phyloP scores from a whole-genome alignment of 2,888 invertebrate species.

The Dynastes tityus region DNA sequence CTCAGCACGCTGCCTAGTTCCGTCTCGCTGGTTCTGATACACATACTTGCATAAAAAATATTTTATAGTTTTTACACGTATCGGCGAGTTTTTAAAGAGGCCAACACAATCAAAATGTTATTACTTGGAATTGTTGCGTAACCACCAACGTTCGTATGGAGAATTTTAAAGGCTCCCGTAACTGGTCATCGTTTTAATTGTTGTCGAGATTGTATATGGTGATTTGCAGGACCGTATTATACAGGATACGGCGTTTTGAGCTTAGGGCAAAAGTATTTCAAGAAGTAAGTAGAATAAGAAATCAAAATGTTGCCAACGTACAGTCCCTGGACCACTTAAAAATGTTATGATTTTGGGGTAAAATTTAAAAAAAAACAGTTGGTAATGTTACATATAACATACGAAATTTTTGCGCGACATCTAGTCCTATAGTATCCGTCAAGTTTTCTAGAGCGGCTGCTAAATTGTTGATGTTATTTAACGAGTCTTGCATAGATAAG shows the following conservation, averaged over 20 bases:
- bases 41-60: slow-evolving; percentile 29
- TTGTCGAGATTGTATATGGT: slow-evolving; percentile 15
- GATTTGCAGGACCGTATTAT: slow-evolving; percentile 25
- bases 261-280: too few species aligned
- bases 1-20: not conserved
- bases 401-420: too few species aligned
- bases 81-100: slow-evolving; percentile 32
- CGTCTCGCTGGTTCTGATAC: not conserved
- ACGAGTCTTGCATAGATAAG: too few species aligned
- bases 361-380: too few species aligned
- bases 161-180: slow-evolving; percentile 23
- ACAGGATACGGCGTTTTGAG: too few species aligned
- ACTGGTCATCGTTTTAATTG: slow-evolving; percentile 35
- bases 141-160: slow-evolving; percentile 16
- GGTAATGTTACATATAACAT: not conserved
- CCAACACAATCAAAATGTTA: slow-evolving; percentile 31
- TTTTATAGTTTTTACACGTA: slow-evolving; percentile 46
- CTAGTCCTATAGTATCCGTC: too few species aligned
- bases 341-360: too few species aligned
- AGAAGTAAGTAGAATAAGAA: too few species aligned
- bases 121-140: slow-evolving; percentile 33
- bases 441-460: too few species aligned
- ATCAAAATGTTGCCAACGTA: too few species aligned
- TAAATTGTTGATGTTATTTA: too few species aligned
- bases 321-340: too few species aligned